These are phyloP conservation scores for Charanyca ferruginea DNA, from an alignment of 2,888 invertebrate genomes.

Conservation along the genomic window DNA sequence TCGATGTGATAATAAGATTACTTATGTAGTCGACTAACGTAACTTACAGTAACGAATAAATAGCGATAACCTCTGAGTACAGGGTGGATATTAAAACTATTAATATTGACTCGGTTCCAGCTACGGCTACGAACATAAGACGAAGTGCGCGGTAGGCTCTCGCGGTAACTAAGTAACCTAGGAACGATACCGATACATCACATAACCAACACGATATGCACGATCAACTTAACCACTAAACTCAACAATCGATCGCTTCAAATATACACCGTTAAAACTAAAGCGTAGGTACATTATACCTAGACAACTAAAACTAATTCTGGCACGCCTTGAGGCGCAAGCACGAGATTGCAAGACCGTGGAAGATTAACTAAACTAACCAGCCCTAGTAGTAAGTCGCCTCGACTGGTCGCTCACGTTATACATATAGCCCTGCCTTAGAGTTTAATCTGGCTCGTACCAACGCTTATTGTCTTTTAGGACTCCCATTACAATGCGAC, in stretches of 20 bases:
- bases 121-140: constrained; percentile 83
- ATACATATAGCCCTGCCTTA: constrained; percentile 73
- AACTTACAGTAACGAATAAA: constrained; percentile 82
- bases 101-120: constrained; percentile 79
- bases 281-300: constrained; percentile 67
- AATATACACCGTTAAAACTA: constrained; percentile 73
- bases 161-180: constrained; percentile 83
- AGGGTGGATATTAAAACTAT: constrained; percentile 72
- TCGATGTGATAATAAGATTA: constrained; percentile 77
- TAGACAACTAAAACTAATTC: constrained; percentile 73
- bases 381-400: constrained; percentile 71
- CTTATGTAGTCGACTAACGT: constrained; percentile 72
- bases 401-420: constrained; percentile 69
- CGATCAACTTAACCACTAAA: constrained; percentile 85
- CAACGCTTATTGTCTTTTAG: constrained; percentile 74
- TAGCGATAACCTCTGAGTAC: constrained; percentile 80
- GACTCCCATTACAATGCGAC: constrained; percentile 68
- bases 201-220: constrained; percentile 88
- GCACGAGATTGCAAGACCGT: constrained; percentile 80
- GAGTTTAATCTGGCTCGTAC: constrained; percentile 73
- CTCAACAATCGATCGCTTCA: constrained; percentile 76
- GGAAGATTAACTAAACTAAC: constrained; percentile 77
- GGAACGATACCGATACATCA: constrained; percentile 83
- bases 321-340: constrained; percentile 74
- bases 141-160: constrained; percentile 78